These are phyloP conservation scores for Gallinago media DNA, from an alignment of 2,113 vertebrate species.

Conservation along the genomic window DNA sequence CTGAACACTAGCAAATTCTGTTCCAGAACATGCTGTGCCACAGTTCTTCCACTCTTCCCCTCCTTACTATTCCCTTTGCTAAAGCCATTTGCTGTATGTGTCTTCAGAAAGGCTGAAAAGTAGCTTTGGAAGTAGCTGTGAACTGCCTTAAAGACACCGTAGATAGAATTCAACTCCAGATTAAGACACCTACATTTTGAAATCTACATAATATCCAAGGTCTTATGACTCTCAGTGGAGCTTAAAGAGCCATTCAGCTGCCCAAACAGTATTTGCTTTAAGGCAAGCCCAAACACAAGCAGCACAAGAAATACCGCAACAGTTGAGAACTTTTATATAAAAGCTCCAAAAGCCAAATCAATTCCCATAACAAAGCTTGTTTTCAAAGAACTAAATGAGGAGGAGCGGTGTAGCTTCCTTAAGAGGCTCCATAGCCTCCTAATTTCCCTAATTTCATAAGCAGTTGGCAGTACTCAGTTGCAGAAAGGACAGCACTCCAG, in stretches of 20 bases:
- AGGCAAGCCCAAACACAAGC: slow-evolving; percentile 2
- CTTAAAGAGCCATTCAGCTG: neutral
- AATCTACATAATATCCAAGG: neutral
- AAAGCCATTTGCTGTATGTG: neutral
- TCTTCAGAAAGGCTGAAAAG: neutral
- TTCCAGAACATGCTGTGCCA: neutral
- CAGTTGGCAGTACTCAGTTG: neutral
- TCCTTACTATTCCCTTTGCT: neutral
- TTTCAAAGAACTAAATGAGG: neutral
- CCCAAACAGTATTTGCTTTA: neutral
- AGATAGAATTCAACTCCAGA: neutral
- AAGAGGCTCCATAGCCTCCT: neutral
- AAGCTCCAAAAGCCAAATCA: neutral
- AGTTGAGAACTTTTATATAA: neutral
- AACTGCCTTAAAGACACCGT: neutral
- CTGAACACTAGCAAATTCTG: neutral
- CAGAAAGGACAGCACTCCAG: neutral
- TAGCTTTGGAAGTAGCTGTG: neutral
- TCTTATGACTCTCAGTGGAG: neutral
- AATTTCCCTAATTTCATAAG: neutral
- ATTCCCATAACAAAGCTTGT: neutral
- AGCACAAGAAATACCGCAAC: neutral
- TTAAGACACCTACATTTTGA: neutral
- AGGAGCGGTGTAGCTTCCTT: neutral
- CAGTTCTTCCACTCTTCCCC: neutral